These are phyloP conservation scores for Bicyclus anynana DNA, from an alignment of 1,140 invertebrate genomes.

Conservation along the genomic window DNA sequence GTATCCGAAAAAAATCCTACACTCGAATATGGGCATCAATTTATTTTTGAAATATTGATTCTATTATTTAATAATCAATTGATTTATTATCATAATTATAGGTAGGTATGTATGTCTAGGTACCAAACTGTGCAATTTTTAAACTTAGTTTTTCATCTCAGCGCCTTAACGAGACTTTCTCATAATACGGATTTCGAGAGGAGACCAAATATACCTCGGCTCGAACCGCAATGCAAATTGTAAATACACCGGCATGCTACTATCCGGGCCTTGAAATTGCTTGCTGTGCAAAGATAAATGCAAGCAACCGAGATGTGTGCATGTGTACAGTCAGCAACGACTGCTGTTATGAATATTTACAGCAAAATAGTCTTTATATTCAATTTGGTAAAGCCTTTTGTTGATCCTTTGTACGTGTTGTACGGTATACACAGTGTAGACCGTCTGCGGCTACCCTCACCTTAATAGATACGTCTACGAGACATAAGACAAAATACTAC, in stretches of 20 bases:
- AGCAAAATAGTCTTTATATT: conserved; percentile 9
- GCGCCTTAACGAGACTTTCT: conserved; percentile 29
- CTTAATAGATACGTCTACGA: conserved; percentile 20
- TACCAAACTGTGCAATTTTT: neutral
- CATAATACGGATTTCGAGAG: conserved; percentile 36
- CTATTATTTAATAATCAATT: no score
- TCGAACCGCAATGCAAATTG: conserved; percentile 40
- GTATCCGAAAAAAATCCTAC: no score
- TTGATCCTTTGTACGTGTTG: neutral
- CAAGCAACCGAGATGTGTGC: conserved; percentile 33
- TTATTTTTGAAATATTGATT: no score
- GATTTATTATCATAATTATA: no score
- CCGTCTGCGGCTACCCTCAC: conserved; percentile 25
- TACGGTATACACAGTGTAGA: conserved; percentile 17
- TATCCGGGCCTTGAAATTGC: conserved; percentile 39
- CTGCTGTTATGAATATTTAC: conserved; percentile 5
- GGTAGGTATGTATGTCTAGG: conserved; percentile 9
- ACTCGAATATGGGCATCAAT: no score
- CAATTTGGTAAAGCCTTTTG: conserved; percentile 4
- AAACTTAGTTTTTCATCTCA: conserved; percentile 13
- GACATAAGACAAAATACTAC: neutral
- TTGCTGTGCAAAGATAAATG: conserved; percentile 46
- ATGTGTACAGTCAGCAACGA: conserved; percentile 12
- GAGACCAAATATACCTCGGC: conserved; percentile 32
- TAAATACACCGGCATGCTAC: conserved; percentile 42